These are phyloP conservation scores for Pocillopora damicornis DNA, from an alignment of 64 coral and sea anemone species.

Conservation along the genomic window DNA sequence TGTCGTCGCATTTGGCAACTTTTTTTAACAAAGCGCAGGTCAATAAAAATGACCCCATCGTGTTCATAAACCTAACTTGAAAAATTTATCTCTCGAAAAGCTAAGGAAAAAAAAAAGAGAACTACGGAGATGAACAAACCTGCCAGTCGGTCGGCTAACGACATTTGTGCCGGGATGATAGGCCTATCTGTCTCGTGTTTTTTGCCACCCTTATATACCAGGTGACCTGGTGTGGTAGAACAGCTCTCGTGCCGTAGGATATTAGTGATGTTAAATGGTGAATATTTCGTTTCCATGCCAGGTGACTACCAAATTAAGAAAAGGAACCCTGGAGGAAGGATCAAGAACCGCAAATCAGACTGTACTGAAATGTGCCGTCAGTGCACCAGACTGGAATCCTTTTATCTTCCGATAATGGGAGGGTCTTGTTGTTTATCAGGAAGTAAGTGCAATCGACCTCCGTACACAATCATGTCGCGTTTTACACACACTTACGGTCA, in stretches of 20 bases:
- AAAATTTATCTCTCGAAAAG: not conserved
- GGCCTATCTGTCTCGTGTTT: not conserved
- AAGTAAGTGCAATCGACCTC: conserved; percentile 26
- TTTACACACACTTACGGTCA: conserved; percentile 1
- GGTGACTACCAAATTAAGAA: conserved; percentile 20
- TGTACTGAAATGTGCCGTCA: conserved; percentile 3
- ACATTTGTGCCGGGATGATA: not conserved
- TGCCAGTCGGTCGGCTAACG: conserved; percentile 34
- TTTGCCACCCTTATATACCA: not conserved
- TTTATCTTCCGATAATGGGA: conserved; percentile 40
- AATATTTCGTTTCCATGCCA: conserved; percentile 47
- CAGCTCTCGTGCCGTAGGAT: conserved; percentile 10
- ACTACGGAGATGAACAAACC: not conserved
- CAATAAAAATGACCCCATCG: conserved; percentile 15
- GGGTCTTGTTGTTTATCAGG: conserved; percentile 35
- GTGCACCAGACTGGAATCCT: conserved; percentile 24
- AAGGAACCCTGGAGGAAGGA: conserved; percentile 42
- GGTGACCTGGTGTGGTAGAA: conserved; percentile 20
- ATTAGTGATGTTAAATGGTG: conserved; percentile 20
- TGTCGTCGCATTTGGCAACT: conserved; percentile 16
- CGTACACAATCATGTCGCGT: not conserved
- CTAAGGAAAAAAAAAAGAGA: not conserved
- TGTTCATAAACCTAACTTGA: not conserved
- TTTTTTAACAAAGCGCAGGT: conserved; percentile 32
- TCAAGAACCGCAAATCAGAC: conserved; percentile 46